These are phyloP conservation scores for Saguinus imperator DNA, from an alignment of 2,113 vertebrate species.

Conservation along the genomic window DNA sequence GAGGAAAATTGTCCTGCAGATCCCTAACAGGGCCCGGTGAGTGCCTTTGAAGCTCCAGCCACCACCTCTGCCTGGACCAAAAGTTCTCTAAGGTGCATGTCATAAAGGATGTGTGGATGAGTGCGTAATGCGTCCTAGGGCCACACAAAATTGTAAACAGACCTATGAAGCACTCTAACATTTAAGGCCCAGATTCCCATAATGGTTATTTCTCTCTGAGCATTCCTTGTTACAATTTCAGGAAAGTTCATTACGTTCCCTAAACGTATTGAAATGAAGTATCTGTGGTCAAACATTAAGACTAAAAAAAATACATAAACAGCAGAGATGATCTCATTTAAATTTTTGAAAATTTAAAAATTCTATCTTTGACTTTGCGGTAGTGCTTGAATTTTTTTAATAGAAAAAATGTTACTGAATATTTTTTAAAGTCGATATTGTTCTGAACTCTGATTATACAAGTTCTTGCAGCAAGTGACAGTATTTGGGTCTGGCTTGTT, in stretches of 20 bases:
- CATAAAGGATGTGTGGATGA: too few species aligned
- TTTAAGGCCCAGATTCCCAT: background rate
- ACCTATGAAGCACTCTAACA: background rate
- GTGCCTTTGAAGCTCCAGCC: background rate
- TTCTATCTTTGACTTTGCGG: background rate
- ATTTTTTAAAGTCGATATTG: background rate
- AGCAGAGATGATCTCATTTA: background rate
- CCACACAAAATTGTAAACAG: background rate
- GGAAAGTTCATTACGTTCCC: background rate
- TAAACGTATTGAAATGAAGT: background rate
- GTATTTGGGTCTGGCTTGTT: background rate
- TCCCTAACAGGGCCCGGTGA: background rate
- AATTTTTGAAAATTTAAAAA: background rate
- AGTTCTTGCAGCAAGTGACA: background rate
- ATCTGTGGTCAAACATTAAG: background rate
- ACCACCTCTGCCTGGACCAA: background rate
- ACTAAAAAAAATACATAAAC: background rate
- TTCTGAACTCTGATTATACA: background rate
- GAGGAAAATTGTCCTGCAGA: background rate
- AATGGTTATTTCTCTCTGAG: background rate
- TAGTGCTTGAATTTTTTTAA: background rate
- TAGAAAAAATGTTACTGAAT: background rate
- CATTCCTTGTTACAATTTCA: background rate
- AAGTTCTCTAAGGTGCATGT: background rate
- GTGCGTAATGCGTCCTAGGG: background rate